Conservation (phyloP, 2,797 vertebrate species). For the Aphelocoma californica region DNA sequence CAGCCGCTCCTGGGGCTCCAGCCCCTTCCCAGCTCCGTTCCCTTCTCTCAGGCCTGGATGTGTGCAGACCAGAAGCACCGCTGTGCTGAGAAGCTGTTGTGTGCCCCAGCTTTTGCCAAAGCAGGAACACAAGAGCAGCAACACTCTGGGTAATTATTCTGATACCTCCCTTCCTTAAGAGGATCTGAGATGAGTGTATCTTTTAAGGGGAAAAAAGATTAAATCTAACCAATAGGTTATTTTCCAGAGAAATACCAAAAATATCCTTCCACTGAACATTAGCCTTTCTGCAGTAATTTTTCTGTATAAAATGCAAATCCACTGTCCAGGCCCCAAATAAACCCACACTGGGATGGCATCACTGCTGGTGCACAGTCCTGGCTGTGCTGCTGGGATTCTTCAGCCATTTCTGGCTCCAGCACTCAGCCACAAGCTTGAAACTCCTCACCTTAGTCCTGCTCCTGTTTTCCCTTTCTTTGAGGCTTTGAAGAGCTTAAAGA, state of each 20-base stretch:
- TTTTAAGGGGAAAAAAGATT: not conserved
- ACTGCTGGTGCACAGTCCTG: not conserved
- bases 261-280: not conserved
- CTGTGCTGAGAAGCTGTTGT: not conserved
- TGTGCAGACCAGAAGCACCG: no score
- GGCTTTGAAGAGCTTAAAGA: not conserved
- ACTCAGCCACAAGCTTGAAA: not conserved
- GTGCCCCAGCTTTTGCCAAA: not conserved
- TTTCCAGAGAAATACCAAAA: not conserved
- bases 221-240: not conserved
- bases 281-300: not conserved
- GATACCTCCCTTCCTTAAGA: not conserved
- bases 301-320: not conserved
- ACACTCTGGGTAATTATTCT: not conserved
- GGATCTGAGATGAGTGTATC: not conserved
- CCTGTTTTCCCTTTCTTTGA: not conserved
- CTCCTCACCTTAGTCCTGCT: not conserved
- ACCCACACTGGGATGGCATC: rapidly evolving
- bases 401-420: not conserved
- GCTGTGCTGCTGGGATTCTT: not conserved
- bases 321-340: not conserved
- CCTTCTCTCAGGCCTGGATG: not conserved
- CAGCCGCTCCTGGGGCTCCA: not conserved
- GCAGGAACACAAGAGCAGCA: not conserved
- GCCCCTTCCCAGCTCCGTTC: rapidly evolving